Conservation (phyloP, 2,888 invertebrate species). For the Yponomeuta plumbellus region DNA sequence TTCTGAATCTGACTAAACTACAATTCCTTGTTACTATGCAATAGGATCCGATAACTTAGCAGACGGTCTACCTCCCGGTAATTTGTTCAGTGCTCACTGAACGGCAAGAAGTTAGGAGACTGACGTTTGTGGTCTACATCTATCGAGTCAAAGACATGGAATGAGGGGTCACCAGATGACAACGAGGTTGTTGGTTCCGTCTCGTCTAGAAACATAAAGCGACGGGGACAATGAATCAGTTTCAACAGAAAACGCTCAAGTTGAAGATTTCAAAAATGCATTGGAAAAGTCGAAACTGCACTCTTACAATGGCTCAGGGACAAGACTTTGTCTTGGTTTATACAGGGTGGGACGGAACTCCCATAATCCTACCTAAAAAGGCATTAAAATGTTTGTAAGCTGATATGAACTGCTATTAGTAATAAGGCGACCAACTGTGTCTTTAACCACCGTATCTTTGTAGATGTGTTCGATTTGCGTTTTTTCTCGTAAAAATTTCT, state of each 20-base stretch:
- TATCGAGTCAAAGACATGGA: background rate
- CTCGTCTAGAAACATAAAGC: slow-evolving; percentile 7
- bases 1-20: too few species aligned
- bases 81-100: slow-evolving; percentile 12
- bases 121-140: background rate
- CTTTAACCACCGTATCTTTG: too few species aligned
- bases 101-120: slow-evolving; percentile 11
- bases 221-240: slow-evolving; percentile 9
- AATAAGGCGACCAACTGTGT: too few species aligned
- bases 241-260: slow-evolving; percentile 9
- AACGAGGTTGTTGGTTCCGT: slow-evolving; percentile 6
- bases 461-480: too few species aligned
- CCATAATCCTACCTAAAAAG: too few species aligned
- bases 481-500: too few species aligned
- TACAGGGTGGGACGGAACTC: background rate
- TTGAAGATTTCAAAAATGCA: slow-evolving; percentile 8
- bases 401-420: too few species aligned
- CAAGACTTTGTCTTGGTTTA: background rate
- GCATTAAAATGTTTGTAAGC: too few species aligned
- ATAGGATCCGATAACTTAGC: slow-evolving; percentile 4
- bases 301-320: background rate
- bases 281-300: slow-evolving; percentile 11
- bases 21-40: background rate
- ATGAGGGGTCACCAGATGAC: background rate
- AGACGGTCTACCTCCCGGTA: slow-evolving; percentile 3